These are phyloP conservation scores for Polietes domitor DNA, from an alignment of 2,888 invertebrate genomes.

Conservation along the genomic window DNA sequence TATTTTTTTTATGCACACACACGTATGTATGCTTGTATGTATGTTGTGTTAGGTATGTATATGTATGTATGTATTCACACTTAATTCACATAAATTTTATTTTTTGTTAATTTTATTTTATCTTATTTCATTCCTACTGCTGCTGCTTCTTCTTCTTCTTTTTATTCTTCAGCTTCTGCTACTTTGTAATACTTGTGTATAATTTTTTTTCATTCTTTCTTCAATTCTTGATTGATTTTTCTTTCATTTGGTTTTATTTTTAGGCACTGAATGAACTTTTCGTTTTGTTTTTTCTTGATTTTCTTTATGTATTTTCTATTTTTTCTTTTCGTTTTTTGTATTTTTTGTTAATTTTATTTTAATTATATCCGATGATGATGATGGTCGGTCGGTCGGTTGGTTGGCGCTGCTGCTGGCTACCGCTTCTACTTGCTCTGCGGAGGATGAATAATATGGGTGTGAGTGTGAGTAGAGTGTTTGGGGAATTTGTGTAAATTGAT, in stretches of 20 bases:
- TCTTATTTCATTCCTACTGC: slow-evolving; percentile 16
- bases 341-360: slow-evolving; percentile 17
- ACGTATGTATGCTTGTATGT: slow-evolving; percentile 13
- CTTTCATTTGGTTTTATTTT: slow-evolving; percentile 47
- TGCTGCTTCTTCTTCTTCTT: slow-evolving; percentile 10
- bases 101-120: slow-evolving; percentile 55
- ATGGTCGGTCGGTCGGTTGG: not conserved
- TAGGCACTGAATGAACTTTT: slow-evolving; percentile 62
- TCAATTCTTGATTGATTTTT: slow-evolving; percentile 32
- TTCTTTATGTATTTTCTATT: not conserved
- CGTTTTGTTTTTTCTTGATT: slow-evolving; percentile 24
- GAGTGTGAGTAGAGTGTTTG: not conserved
- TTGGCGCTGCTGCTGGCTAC: not conserved
- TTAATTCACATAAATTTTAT: slow-evolving; percentile 27
- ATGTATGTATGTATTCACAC: slow-evolving; percentile 60
- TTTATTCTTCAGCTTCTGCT: slow-evolving; percentile 13
- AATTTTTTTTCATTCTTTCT: slow-evolving; percentile 45
- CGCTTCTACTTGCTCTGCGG: slow-evolving; percentile 1
- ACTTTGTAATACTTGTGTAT: slow-evolving; percentile 31
- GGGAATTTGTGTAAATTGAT: not conserved
- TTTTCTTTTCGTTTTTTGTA: not conserved
- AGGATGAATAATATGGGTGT: slow-evolving; percentile 9
- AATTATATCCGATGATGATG: slow-evolving; percentile 38
- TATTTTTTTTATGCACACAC: not conserved
- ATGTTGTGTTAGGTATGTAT: slow-evolving; percentile 34